Percentiles rank a stretch among this genome's conserved stretches.
Conservation (phyloP, 2,888 invertebrate genomes). For the Anthophora plumipes region DNA sequence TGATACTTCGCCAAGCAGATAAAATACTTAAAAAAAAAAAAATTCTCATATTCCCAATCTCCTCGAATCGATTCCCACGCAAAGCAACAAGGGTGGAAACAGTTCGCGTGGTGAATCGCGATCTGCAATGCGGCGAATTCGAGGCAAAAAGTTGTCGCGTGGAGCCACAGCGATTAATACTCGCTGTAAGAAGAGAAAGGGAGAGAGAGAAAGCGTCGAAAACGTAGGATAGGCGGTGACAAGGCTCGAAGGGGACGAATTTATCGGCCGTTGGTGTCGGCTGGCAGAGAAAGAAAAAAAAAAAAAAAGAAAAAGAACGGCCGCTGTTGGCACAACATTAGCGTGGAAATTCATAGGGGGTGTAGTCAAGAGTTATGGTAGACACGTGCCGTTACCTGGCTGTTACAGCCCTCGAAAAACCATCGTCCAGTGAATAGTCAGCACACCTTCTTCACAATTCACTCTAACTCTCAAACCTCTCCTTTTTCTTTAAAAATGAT, state of each 20-base stretch:
- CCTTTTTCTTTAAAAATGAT: background rate
- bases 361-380: slow-evolving; percentile 64
- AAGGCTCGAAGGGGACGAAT: slow-evolving; percentile 48
- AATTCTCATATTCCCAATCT: no score
- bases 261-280: slow-evolving; percentile 56
- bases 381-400: slow-evolving; percentile 45
- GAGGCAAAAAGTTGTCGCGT: slow-evolving; percentile 27
- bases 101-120: background rate
- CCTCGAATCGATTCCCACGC: background rate
- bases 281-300: background rate
- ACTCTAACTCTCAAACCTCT: background rate
- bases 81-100: background rate
- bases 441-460: slow-evolving; percentile 6
- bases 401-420: background rate
- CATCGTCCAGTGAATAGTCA: background rate
- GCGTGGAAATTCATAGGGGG: slow-evolving; percentile 63
- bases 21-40: no score
- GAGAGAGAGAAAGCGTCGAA: slow-evolving; percentile 9
- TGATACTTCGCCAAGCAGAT: no score
- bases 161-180: slow-evolving; percentile 43
- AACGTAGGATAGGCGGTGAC: slow-evolving; percentile 29
- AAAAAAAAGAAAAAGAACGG: slow-evolving; percentile 35
- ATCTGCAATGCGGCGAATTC: slow-evolving; percentile 27
- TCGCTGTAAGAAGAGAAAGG: background rate
- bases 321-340: slow-evolving; percentile 70